These are phyloP conservation scores for Crotalus helleri DNA, from an alignment of 2,113 vertebrate species.

Conservation along the genomic window DNA sequence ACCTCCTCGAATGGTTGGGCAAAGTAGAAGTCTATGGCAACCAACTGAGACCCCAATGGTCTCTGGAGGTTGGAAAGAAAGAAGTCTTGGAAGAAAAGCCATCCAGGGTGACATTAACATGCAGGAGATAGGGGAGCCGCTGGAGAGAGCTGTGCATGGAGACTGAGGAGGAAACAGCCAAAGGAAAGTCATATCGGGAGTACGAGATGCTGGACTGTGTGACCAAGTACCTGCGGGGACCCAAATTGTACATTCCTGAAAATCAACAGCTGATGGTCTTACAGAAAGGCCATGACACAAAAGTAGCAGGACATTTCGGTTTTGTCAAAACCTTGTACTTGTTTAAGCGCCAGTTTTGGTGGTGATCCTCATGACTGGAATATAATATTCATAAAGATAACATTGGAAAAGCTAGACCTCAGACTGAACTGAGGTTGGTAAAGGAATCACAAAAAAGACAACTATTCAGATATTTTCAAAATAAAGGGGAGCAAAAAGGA, in stretches of 20 bases:
- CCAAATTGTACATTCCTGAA: neutral
- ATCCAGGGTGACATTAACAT: neutral
- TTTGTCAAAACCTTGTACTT: too few relatives aligned
- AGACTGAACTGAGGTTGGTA: neutral
- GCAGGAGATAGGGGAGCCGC: neutral
- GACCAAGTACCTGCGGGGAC: rapidly evolving
- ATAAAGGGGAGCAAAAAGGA: too few relatives aligned
- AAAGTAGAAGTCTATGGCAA: neutral
- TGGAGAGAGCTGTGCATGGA: neutral
- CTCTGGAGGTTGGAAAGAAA: neutral
- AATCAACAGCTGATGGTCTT: neutral
- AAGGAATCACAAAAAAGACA: neutral
- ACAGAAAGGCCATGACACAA: neutral
- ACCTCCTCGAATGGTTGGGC: neutral
- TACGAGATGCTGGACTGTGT: neutral
- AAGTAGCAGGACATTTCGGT: too few relatives aligned
- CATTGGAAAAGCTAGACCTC: neutral
- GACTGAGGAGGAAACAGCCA: too few relatives aligned
- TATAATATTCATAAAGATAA: neutral
- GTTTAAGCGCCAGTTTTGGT: too few relatives aligned
- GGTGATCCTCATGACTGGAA: neutral
- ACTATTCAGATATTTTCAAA: too few relatives aligned
- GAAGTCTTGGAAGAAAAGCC: neutral
- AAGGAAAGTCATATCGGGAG: neutral
- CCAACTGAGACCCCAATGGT: neutral